Base-by-base conservation (phyloP, 2,797 vertebrate species). In the Sebastes iracundus region DNA sequence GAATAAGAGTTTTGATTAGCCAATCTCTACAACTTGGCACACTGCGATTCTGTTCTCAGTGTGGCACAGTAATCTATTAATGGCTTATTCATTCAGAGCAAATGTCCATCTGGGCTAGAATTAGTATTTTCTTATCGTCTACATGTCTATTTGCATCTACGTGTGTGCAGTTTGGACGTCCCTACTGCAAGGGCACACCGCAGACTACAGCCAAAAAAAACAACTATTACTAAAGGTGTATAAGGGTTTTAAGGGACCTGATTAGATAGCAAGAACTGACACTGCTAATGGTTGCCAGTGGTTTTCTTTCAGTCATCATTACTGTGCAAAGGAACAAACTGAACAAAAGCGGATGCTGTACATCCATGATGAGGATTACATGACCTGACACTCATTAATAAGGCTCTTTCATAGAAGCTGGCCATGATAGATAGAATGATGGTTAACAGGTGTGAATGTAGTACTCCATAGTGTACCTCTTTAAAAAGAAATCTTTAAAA, bases 1-100 rank as follows among this genome's bases (percentile, higher is more conserved):
- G 60, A 90, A 75, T 65, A 90, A 72, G 71, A 81, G 77, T 90
- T 93, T 88, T 91, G 86, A 93, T 93, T 83, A 90, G 87, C 80
- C 85, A 90, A 90, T 80, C 55, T 77, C 61, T 72, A 11, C 58
- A 28, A 65, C 38, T 35, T 25, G 14, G n/a, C 55, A 60, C 46
- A 66, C 32, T 65, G 49, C 2, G 8, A 61, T 66, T 80, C 46
- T 55, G 42, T 32, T 79, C 60, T 64, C 86, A 74, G 61, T 65
- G 83, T 79, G 82, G 53, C 38, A 55, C 30, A 63, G 72, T 64
- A 82, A 82, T 86, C 79, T 56, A 88, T 92, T 87, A 89, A 87
- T 68, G 82, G 68, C 61, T 82, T 60, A 82, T 88, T 89, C 75
- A 63, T 72, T 77, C 20, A 59, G 42, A 73, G 35, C 13, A 55